Evolutionary conservation across 2,888 invertebrate species (phyloP), one percentile per base, ranked within the genome.

Genomic region (Therioaphis trifolii): DNA sequence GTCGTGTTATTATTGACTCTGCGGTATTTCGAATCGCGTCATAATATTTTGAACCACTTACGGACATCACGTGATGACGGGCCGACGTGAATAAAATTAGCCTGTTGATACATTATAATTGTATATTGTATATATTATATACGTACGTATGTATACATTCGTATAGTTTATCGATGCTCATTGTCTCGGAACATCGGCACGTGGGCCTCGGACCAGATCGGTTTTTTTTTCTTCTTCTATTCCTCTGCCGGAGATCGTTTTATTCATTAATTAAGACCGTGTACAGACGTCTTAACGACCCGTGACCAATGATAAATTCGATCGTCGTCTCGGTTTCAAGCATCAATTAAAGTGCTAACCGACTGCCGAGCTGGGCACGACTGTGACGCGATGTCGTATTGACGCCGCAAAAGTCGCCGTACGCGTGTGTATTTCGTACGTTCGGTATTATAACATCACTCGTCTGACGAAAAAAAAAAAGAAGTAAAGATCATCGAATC

Each of bases 271-370:
- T 72, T 82, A 72, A 63, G 71, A 43, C 58, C 68, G 27, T 46
- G 27, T 27, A 27, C 40, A 49, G n/a, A 61, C 61, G 12, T 49
- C 15, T 80, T 63, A 80, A 82, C 29, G 72, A 82, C 35, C 80
- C 72, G 46, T 82, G 63, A 72, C 80, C 80, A 27, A 63, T 63
- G 55, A 61, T 72, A 63, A 82, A 82, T 63, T 82, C 24, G 58
- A 80, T 63, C 21, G n/a, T n/a, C n/a, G 63, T 29, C 27, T 76
- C 63, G 61, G 21, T 21, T 9, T 46, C 63, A 29, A 76, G 61
- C 46, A n/a, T 58, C 14, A 43, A 49, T 46, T 63, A 58, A 75
- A 75, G n/a, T 63, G n/a, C n/a, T n/a, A n/a, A 46, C 35, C 24
- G 40, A 18, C 61, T 27, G 27, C 27, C 15, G 18, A 21, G 0